Evolutionary conservation across 2,113 vertebrate species (phyloP), one percentile per base, ranked within the genome.

Genomic region (Corydoras sp.): DNA sequence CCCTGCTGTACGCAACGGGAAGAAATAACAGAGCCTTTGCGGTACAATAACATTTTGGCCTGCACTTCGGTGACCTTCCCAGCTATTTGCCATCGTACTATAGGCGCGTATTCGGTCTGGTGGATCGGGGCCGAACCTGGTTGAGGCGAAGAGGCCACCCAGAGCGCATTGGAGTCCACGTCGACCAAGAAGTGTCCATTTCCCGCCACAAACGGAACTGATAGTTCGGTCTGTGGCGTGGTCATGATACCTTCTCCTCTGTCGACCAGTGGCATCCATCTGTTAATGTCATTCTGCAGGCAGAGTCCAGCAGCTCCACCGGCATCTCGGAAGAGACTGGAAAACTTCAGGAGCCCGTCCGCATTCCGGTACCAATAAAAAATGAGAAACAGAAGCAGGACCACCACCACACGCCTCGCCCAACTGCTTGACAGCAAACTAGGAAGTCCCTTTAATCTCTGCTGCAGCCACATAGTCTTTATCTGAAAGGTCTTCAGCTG

Each of bases 391-490:
- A 96, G 55, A 31, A 95, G 83, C 58, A 95, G 79, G 8, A 91
- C 89, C 3, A 91, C 80, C 29, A 95, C 85, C 2, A 95, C 80
- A 63, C 95, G 90, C 43, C 95, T 85, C 29, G 94, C 93, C 95
- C 94, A 98, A 85, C 92, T 95, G 86, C 94, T 97, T 0, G 95
- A 97, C 6, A 96, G 86, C 84, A 97, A 85, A n/a, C 94, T 92
- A n/a, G 94, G 94, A 5, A 96, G 86, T 53, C 92, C 92, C 86
- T 98, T 98, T 15, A 56, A 15, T n/a, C 54, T 56, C 54, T 56
- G 54, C 7, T 56, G 54, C 6, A 56, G 54, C 54, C 54, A 56
- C 54, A 56, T 56, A 7, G 54, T 56, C n/a, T 56, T 14, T 43
- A 43, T 5, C 2, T 43, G 0, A 43, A 43, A 43, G 35, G 35